These are phyloP conservation scores for Ptiloglossa arizonensis DNA, from an alignment of 1,140 invertebrate genomes.

Conservation along the genomic window DNA sequence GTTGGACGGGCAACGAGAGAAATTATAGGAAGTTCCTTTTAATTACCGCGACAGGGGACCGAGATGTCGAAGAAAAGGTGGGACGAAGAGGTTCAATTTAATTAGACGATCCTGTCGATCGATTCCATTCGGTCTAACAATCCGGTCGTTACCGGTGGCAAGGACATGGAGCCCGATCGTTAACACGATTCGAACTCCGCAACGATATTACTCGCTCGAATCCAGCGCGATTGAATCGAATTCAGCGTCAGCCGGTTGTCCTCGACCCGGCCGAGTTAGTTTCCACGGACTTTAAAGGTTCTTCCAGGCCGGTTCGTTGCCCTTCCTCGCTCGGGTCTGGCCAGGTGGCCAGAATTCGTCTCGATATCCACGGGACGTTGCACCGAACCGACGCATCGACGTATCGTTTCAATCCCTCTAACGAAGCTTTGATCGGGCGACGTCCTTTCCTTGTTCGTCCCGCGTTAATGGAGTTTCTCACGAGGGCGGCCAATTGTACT, in stretches of 20 bases:
- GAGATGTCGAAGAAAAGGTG: constrained; percentile 40
- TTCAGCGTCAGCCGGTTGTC: constrained; percentile 47
- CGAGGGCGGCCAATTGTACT: constrained; percentile 25
- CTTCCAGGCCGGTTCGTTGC: constrained; percentile 23
- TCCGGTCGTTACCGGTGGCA: constrained; percentile 52
- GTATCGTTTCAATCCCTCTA: constrained; percentile 9
- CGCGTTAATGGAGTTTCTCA: constrained; percentile 28
- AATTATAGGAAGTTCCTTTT: constrained; percentile 63
- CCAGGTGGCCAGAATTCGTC: not conserved
- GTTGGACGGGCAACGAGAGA: constrained; percentile 15
- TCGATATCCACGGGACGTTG: not conserved
- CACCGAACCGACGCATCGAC: not conserved
- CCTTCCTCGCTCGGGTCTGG: not conserved
- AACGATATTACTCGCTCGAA: constrained; percentile 64
- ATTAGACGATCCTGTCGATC: constrained; percentile 68
- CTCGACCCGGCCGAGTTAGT: constrained; percentile 22
- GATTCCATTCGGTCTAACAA: constrained; percentile 56
- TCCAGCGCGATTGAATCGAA: constrained; percentile 61
- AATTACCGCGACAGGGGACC: constrained; percentile 57
- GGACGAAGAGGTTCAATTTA: constrained; percentile 59
- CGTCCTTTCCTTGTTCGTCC: constrained; percentile 11
- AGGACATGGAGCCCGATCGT: constrained; percentile 63
- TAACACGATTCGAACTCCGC: constrained; percentile 66
- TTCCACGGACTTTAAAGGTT: constrained; percentile 46
- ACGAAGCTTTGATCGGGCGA: constrained; percentile 39